Base-by-base conservation (phyloP, 2,113 vertebrate species). In the Natator depressus region DNA sequence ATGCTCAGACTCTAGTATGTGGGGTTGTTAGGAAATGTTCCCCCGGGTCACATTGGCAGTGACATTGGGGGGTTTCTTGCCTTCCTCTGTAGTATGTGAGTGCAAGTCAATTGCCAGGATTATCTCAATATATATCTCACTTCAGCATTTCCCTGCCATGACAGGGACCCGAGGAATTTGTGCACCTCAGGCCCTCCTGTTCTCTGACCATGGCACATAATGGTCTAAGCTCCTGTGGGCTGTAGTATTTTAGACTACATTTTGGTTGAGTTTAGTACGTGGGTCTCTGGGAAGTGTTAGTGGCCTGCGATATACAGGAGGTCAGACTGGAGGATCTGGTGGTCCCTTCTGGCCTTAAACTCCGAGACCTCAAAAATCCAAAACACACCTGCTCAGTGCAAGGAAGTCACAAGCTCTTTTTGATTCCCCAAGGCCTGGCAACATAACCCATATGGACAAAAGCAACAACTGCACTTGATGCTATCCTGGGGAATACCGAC, bases 1-100 rank as follows among this genome's bases (percentile, higher is more conserved):
- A 65, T 65, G 31, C 31, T 65, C 7, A 17, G 7, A 6, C 31
- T 65, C 62, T 59, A 59, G 59, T 65, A 35, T 65, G 31, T 31
- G 27, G 6, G 31, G 31, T 65, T 6, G 29, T 13, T 65, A 27
- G 35, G 29, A 17, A 35, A 65, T 35, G 16, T 35, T 4, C 59
- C 13, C 31, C 10, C 27, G 17, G 59, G 59, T 35, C 59, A 65
- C 29, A 59, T 11, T 65, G 59, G 29, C 13, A 57, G 55, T 57
- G 55, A 25, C 10, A 10, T 5, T 27, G 4, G 10, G 10, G 0
- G 1, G 25, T 25, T 55, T 55, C 4, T 25, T 8, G 31, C 59
- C 59, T 16, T 65, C 59, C 59, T 65, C 29, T 65, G 31, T 6
- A 59, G 12, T 3, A 29, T 59, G 29, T 4, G 31, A 35, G 14